Evolutionary conservation across 2,797 vertebrate species (phyloP).

Genomic region (Eulemur coronatus): DNA sequence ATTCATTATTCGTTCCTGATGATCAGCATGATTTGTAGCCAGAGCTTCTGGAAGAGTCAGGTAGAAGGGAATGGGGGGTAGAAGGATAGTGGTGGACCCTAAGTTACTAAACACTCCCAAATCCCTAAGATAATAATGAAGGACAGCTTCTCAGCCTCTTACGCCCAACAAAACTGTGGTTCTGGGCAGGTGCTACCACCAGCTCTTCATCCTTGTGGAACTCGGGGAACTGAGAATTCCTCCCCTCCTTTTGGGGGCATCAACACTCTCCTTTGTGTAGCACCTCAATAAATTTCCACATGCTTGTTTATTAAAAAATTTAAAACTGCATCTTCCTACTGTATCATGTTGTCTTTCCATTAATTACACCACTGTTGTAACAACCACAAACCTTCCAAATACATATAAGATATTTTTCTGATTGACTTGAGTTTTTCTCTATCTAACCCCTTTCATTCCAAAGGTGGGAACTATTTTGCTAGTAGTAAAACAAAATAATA

Average conservation of each 20-base stretch:
- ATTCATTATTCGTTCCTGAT: neutral
- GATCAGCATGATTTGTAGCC: neutral
- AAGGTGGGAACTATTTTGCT: neutral
- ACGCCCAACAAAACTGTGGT: neutral
- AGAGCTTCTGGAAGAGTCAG: neutral
- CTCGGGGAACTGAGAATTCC: neutral
- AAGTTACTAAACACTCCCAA: neutral
- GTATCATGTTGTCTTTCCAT: too few relatives aligned
- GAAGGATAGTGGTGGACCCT: neutral
- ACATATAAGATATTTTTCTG: neutral
- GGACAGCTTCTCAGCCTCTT: neutral
- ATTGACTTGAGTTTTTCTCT: neutral
- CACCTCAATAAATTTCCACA: neutral
- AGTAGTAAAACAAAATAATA: neutral
- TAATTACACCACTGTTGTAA: neutral
- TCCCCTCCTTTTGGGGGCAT: neutral
- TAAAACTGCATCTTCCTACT: neutral
- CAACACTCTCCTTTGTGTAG: neutral
- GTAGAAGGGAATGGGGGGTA: neutral
- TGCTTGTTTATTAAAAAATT: neutral
- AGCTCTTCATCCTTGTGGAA: neutral
- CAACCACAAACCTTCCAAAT: neutral
- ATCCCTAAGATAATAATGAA: neutral
- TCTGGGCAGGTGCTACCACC: neutral
- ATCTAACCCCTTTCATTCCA: neutral